Conservation (phyloP, 1,140 invertebrate genomes). For the Drosophila sulfurigaster region DNA sequence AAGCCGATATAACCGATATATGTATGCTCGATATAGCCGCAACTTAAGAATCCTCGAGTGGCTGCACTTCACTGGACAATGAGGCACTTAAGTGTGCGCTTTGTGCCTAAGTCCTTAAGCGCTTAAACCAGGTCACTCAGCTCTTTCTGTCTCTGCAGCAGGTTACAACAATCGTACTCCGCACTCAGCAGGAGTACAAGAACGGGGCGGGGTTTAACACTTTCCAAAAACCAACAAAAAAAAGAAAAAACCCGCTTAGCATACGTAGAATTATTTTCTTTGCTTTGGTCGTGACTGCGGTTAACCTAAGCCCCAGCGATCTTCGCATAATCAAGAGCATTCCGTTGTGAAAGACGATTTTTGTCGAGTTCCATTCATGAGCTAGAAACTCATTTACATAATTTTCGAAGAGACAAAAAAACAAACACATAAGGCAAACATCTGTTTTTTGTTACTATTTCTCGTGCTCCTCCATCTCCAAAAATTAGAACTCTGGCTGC, state of each 20-base stretch:
- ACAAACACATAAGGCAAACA: conserved; percentile 58
- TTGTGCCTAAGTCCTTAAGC: conserved; percentile 67
- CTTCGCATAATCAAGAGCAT: conserved; percentile 30
- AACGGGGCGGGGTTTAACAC: conserved; percentile 55
- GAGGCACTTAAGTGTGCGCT: conserved; percentile 65
- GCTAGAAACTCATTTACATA: conserved; percentile 37
- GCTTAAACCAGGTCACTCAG: conserved; percentile 14
- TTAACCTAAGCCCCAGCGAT: conserved; percentile 49
- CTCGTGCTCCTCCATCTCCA: conserved; percentile 17
- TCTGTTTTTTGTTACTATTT: conserved; percentile 46
- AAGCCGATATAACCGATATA: conserved; percentile 33
- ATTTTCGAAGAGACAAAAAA: not conserved
- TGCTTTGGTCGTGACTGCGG: conserved; percentile 20
- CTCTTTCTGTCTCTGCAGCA: conserved; percentile 22
- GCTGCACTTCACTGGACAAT: conserved; percentile 68
- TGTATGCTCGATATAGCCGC: conserved; percentile 7
- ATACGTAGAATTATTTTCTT: not conserved
- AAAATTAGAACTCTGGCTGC: conserved; percentile 34
- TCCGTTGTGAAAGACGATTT: not conserved
- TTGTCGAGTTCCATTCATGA: conserved; percentile 60
- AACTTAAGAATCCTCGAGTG: conserved; percentile 56
- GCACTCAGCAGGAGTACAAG: not conserved
- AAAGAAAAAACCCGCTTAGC: conserved; percentile 43
- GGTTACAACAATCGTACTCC: conserved; percentile 13
- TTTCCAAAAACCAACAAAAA: conserved; percentile 28